Conservation (phyloP, 2,888 invertebrate species). For the Lepidocyrtinus sp. region DNA sequence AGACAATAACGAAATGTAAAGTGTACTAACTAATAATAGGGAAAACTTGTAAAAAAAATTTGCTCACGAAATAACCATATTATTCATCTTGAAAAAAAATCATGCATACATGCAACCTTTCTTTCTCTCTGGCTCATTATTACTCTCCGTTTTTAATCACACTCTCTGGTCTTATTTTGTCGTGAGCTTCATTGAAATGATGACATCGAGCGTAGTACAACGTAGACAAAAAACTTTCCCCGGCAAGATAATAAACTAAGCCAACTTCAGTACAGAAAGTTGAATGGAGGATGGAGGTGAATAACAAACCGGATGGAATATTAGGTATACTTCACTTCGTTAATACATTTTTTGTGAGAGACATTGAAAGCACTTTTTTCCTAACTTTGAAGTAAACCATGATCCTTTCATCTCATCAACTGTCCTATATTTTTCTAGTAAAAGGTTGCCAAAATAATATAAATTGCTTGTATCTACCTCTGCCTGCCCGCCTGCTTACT, state of each 20-base stretch:
- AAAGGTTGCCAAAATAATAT: conserved; percentile 8
- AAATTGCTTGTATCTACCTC: conserved; percentile 2
- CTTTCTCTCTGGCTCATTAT: neutral
- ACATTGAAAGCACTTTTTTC: conserved; percentile 5
- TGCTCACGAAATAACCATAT: conserved; percentile 27
- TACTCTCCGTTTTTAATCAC: conserved; percentile 26
- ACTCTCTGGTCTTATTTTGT: conserved; percentile 15
- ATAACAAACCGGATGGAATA: conserved; percentile 4
- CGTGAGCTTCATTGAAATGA: conserved; percentile 32
- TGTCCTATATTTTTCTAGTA: conserved; percentile 18
- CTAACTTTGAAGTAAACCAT: conserved; percentile 4
- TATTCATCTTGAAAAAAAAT: conserved; percentile 13
- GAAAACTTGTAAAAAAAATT: conserved; percentile 2
- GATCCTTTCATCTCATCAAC: conserved; percentile 18
- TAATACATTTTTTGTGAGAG: neutral
- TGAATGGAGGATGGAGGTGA: neutral
- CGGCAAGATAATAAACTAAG: conserved; percentile 17
- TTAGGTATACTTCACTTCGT: conserved; percentile 5
- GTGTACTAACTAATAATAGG: conserved; percentile 14
- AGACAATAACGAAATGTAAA: conserved; percentile 13
- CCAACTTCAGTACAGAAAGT: neutral
- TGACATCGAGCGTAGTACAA: conserved; percentile 3
- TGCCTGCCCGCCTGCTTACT: conserved; percentile 15
- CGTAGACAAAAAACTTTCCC: conserved; percentile 21
- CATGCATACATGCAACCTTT: conserved; percentile 3